These are phyloP conservation scores for Odocoileus virginianus DNA, from an alignment of 2,113 vertebrate genomes.

Conservation along the genomic window DNA sequence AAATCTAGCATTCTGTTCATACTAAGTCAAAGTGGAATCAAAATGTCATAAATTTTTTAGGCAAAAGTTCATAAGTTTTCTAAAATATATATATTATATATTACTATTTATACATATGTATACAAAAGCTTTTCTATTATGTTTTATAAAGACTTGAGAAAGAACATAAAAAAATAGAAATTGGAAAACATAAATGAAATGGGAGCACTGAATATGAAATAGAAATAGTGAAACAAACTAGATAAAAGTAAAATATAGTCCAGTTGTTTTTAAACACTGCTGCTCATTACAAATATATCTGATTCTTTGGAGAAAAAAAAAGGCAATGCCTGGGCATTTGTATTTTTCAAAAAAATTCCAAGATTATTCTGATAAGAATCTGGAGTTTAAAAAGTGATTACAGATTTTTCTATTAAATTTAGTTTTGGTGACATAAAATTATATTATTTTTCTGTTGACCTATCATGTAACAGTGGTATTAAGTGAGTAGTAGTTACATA, in stretches of 20 bases:
- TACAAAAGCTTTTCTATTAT: background rate
- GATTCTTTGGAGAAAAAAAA: background rate
- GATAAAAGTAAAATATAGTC: background rate
- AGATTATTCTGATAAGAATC: background rate
- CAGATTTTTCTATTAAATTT: background rate
- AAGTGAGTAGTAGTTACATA: background rate
- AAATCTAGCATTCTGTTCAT: background rate
- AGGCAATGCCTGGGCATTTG: background rate
- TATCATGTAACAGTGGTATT: background rate
- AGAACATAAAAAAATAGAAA: background rate
- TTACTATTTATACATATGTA: background rate
- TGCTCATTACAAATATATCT: background rate
- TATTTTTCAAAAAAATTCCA: background rate
- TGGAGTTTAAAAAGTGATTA: background rate
- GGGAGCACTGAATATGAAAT: background rate
- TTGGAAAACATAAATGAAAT: background rate
- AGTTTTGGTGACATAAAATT: background rate
- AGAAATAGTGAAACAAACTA: background rate
- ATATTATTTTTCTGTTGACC: background rate
- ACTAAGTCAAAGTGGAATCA: background rate
- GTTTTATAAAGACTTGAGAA: background rate
- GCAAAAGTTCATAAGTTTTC: background rate
- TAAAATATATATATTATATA: background rate
- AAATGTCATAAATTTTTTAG: background rate
- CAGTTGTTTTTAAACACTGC: background rate